A percentile compares a stretch with the other conserved stretches of the same genome.
These are phyloP conservation scores for Barypeithes pellucidus DNA, from an alignment of 2,888 invertebrate genomes.

Conservation along the genomic window DNA sequence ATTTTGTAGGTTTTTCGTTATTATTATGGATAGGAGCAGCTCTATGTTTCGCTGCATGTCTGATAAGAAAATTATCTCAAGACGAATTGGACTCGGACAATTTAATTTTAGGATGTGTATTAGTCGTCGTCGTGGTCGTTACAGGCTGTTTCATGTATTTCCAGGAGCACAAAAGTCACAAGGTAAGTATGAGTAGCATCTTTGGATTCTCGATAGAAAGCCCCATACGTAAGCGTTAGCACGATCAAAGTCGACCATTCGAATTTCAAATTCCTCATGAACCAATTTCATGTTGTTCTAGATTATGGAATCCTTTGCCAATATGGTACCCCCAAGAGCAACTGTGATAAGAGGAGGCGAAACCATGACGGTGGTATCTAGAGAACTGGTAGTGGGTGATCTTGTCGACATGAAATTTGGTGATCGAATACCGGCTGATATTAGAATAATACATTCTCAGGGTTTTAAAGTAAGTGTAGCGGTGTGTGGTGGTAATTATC, in stretches of 20 bases:
- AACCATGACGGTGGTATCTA: slow-evolving; percentile 76
- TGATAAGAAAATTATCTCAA: slow-evolving; percentile 66
- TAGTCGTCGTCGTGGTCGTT: slow-evolving; percentile 79
- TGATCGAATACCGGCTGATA: slow-evolving; percentile 92
- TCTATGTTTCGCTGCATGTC: slow-evolving; percentile 79
- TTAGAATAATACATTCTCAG: slow-evolving; percentile 78
- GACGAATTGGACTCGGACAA: slow-evolving; percentile 72
- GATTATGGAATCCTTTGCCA: slow-evolving; percentile 92
- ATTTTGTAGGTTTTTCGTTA: slow-evolving; percentile 79
- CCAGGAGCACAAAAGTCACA: slow-evolving; percentile 80
- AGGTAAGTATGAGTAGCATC: slow-evolving; percentile 62
- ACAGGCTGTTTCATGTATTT: slow-evolving; percentile 83
- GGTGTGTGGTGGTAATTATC: too few relatives aligned
- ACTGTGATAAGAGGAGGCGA: slow-evolving; percentile 81
- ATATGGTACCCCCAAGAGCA: slow-evolving; percentile 85
- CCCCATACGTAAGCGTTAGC: too few relatives aligned
- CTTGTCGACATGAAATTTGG: slow-evolving; percentile 89
- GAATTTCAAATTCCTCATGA: neutral
- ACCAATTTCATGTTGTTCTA: slow-evolving; percentile 53
- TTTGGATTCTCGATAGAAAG: too few relatives aligned
- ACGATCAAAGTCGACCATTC: too few relatives aligned
- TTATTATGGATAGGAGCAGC: slow-evolving; percentile 86
- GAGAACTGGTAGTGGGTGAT: slow-evolving; percentile 86
- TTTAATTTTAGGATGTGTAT: slow-evolving; percentile 77
- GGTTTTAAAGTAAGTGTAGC: slow-evolving; percentile 65